Conservation (phyloP, 2,888 invertebrate species). For the Xylophagus ater region DNA sequence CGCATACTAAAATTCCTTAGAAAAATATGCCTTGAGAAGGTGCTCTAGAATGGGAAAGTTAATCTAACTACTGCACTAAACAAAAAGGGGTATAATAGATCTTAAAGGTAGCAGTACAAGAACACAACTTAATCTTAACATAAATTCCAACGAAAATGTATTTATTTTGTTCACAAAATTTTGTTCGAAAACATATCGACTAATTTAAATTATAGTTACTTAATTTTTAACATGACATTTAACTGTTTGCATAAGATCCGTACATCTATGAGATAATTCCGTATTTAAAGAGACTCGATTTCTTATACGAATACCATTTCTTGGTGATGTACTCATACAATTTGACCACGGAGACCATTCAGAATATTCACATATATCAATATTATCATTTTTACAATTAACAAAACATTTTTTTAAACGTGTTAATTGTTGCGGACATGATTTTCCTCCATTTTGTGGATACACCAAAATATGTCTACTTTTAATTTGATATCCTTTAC, state of each 20-base stretch:
- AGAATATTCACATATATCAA: conserved; percentile 49
- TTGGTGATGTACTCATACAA: conserved; percentile 54
- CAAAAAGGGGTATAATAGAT: too few species aligned
- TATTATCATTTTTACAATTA: conserved; percentile 23
- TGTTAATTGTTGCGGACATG: conserved; percentile 42
- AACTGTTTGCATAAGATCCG: conserved; percentile 33
- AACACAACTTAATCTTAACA: too few species aligned
- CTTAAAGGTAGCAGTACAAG: too few species aligned
- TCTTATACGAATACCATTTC: conserved; percentile 42
- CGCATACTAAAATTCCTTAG: too few species aligned
- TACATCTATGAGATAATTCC: conserved; percentile 32
- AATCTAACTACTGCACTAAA: too few species aligned
- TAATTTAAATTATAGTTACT: too few species aligned
- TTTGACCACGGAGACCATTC: conserved; percentile 60
- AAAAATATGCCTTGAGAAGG: too few species aligned
- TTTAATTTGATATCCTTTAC: conserved; percentile 40
- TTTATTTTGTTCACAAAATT: too few species aligned
- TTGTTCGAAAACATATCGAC: too few species aligned
- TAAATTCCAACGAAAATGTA: too few species aligned
- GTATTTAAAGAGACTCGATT: conserved; percentile 39
- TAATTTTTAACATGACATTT: conserved; percentile 32
- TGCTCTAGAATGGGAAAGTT: too few species aligned
- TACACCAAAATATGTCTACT: conserved; percentile 42
- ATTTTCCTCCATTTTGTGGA: conserved; percentile 42
- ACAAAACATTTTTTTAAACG: conserved; percentile 33